phyloP scores from a whole-genome alignment of 2,888 invertebrate species.

The Andrena haemorrhoa region DNA sequence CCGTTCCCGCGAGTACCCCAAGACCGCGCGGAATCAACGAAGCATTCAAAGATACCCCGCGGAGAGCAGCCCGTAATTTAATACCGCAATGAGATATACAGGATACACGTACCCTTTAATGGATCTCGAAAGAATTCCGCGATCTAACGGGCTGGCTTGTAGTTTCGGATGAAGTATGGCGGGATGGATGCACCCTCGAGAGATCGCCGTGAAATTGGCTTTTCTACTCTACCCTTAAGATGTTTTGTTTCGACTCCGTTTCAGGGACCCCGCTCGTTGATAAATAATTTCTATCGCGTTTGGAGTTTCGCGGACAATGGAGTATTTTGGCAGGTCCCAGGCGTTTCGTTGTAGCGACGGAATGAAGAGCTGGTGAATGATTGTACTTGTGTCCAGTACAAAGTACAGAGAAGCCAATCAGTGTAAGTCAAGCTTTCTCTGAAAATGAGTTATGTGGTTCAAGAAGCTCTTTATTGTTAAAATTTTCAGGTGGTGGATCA shows the following conservation, averaged over 20 bases:
- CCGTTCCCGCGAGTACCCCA: background rate
- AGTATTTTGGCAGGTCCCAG: too few species aligned
- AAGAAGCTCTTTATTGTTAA: too few species aligned
- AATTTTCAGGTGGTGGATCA: too few species aligned
- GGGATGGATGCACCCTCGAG: conserved; percentile 16
- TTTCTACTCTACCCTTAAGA: background rate
- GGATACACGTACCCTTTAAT: conserved; percentile 30
- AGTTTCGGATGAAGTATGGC: conserved; percentile 30
- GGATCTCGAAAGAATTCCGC: conserved; percentile 40
- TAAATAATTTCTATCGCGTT: too few species aligned
- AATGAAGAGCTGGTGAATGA: too few species aligned
- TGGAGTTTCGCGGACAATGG: too few species aligned
- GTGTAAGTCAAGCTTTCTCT: too few species aligned
- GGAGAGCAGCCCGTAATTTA: conserved; percentile 32
- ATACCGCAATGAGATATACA: conserved; percentile 33
- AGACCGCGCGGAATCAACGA: conserved; percentile 1
- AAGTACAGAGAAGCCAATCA: too few species aligned
- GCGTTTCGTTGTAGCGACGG: too few species aligned
- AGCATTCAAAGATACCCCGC: conserved; percentile 28
- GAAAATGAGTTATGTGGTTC: too few species aligned
- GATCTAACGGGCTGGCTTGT: background rate
- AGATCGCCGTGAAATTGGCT: conserved; percentile 29
- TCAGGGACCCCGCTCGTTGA: too few species aligned
- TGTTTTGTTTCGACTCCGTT: background rate
- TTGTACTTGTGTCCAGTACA: too few species aligned